Percentiles rank a stretch among this genome's conserved stretches.
phyloP scores from a whole-genome alignment of 2,113 vertebrate species.

The Eublepharis macularius region DNA sequence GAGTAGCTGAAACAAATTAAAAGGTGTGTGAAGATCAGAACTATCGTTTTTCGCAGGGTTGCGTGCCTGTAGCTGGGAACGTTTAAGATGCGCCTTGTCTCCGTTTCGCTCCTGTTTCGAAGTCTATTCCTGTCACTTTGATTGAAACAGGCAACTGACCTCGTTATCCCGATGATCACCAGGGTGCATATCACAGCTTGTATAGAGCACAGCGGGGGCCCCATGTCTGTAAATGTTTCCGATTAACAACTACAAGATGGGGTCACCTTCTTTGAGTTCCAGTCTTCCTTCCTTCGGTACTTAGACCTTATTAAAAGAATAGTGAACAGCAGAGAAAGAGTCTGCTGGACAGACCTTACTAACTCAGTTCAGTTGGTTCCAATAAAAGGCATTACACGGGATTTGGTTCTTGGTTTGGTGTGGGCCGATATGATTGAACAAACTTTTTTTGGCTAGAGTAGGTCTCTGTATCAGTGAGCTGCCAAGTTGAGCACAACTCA shows the following conservation, averaged over 20 bases:
- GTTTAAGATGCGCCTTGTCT: conserved; percentile 14
- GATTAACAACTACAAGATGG: conserved; percentile 34
- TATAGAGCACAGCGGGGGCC: conserved; percentile 22
- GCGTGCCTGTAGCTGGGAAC: background rate
- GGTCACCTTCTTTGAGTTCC: conserved; percentile 16
- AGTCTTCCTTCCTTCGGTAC: conserved; percentile 30
- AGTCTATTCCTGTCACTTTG: conserved; percentile 32
- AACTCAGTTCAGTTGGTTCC: too few species aligned
- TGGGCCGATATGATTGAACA: too few species aligned
- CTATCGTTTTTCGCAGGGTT: background rate
- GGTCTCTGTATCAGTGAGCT: too few species aligned
- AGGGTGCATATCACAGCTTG: background rate
- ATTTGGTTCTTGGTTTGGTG: too few species aligned
- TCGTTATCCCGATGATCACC: background rate
- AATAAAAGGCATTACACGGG: too few species aligned
- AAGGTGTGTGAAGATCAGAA: conserved; percentile 6
- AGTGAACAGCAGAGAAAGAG: background rate
- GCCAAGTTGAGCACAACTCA: too few species aligned
- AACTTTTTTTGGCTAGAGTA: too few species aligned
- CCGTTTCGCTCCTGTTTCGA: conserved; percentile 31
- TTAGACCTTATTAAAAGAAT: conserved; percentile 7
- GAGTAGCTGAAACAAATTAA: conserved; percentile 9
- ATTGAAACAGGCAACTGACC: conserved; percentile 38
- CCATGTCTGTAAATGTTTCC: conserved; percentile 24
- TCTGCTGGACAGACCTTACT: background rate